Evolutionary conservation across 2,888 invertebrate genomes (phyloP), one percentile per base, ranked within the genome.

Genomic region (Drosophila fulvimacula): DNA sequence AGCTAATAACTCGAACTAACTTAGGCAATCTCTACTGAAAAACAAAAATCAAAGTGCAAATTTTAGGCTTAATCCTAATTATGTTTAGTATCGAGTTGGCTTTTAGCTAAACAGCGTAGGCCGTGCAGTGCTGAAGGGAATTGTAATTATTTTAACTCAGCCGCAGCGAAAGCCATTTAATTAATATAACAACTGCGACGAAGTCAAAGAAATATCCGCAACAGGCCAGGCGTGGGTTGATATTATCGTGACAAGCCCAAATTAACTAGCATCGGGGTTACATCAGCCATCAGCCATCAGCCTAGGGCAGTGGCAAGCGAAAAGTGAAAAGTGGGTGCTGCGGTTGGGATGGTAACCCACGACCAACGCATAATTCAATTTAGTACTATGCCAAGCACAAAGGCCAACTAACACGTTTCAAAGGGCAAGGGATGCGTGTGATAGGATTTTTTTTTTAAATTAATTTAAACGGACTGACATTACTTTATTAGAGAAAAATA

Each of bases 161-260:
- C 30, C 42, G 17, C 27, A 56, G 11, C 39, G 51, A 56, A 71
- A 53, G 41, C 69, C 79, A 87, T 89, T 89, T 84, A 85, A 85
- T 89, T 89, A 89, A 87, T 76, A 74, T 62, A 74, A 69, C 68
- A 76, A 72, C 69, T 42, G 66, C 62, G 56, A 69, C 61, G 13
- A 62, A 69, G 67, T 62, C 66, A 73, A 69, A 69, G 58, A 49
- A 67, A 51, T 68, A 56, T 57, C 49, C 49, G 49, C 41, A 46
- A 61, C 15, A 15, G 59, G 63, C 67, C 63, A 63, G 71, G 69
- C 70, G 72, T 69, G 65, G 71, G 63, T 67, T 59, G 82, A 77
- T 74, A 69, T 49, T 84, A 76, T 79, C 85, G 85, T 85, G 85
- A 87, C 89, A 89, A 85, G 77, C 74, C 79, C 73, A 85, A 85